Percentiles rank a stretch among this genome's conserved stretches.
Conservation (phyloP, 2,797 vertebrate genomes). For the Forpus xanthops region DNA sequence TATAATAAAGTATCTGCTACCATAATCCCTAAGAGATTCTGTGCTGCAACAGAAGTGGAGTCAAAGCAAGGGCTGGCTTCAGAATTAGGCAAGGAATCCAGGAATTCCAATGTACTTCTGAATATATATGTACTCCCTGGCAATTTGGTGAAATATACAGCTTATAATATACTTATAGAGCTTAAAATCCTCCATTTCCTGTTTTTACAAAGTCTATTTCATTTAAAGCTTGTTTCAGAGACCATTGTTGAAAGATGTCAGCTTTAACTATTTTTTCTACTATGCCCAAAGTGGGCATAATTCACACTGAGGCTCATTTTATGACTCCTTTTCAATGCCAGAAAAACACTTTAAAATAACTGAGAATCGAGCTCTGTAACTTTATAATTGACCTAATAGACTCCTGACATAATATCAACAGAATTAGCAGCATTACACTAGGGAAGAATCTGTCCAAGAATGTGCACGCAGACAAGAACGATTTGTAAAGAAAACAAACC, state of each 20-base stretch:
- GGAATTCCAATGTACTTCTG: neutral
- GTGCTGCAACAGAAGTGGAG: neutral
- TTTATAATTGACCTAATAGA: conserved; percentile 33
- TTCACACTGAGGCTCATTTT: neutral
- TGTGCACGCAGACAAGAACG: neutral
- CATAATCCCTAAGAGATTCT: neutral
- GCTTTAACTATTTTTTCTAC: neutral
- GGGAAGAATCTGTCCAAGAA: conserved; percentile 44
- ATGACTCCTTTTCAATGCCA: neutral
- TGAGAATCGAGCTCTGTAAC: conserved; percentile 3
- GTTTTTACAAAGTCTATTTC: conserved; percentile 21
- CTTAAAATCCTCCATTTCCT: conserved; percentile 22
- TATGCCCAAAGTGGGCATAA: neutral
- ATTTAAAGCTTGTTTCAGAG: neutral
- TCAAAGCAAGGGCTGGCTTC: conserved; percentile 1
- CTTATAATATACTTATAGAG: neutral
- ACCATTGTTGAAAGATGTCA: neutral
- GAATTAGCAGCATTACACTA: conserved; percentile 51
- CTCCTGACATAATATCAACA: conserved; percentile 45
- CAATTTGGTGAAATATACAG: neutral
- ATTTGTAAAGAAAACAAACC: conserved; percentile 45
- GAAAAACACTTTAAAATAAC: conserved; percentile 17
- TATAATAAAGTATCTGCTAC: neutral
- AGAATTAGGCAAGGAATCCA: neutral
- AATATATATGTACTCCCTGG: neutral